Base-by-base conservation (phyloP, 2,888 invertebrate species). In the Asteroscopus sphinx region DNA sequence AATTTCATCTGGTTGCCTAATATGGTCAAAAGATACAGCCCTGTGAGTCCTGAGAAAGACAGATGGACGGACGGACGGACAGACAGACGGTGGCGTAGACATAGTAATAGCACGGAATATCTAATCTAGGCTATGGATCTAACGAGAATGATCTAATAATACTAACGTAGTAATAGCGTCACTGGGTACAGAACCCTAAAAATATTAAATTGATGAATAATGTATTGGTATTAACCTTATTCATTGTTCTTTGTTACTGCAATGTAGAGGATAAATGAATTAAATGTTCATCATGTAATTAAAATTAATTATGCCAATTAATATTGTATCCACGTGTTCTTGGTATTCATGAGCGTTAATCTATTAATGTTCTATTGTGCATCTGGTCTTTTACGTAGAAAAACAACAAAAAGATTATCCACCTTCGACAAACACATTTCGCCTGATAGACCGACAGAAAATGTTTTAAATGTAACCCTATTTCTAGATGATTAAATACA, bases 301-400 rank as follows among this genome's bases (percentile, higher is more conserved):
- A 73, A 62, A 68, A 68, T 68, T 26, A 68, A 73, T 68, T 17
- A 68, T 25, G 30, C 3, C 17, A 46, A 67, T 73, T 59, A 46
- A 69, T 61, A 73, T 61, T 77, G 32, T 56, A 54, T 44, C 47
- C 70, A 59, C 65, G 65, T 39, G 15, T 33, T 15, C 8, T 15
- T 48, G 35, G 51, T 49, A 57, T 57, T 44, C 39, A 46, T 39
- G 47, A 35, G 36, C 40, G 35, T 54, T 32, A 17, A 33, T 41
- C 16, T 45, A 49, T 55, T 55, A 61, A 59, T 65, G 51, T 54
- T 65, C 52, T 45, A 74, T 77, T 70, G 75, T 62, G 57, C 33
- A 70, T 65, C 61, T 73, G 49, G 47, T 30, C 4, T 53, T 68
- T 56, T 42, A 49, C 42, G 44, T 42, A 45, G 21, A 13, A 37